These are phyloP conservation scores for Hippocampus zosterae DNA, from an alignment of 2,113 vertebrate species.

Conservation along the genomic window DNA sequence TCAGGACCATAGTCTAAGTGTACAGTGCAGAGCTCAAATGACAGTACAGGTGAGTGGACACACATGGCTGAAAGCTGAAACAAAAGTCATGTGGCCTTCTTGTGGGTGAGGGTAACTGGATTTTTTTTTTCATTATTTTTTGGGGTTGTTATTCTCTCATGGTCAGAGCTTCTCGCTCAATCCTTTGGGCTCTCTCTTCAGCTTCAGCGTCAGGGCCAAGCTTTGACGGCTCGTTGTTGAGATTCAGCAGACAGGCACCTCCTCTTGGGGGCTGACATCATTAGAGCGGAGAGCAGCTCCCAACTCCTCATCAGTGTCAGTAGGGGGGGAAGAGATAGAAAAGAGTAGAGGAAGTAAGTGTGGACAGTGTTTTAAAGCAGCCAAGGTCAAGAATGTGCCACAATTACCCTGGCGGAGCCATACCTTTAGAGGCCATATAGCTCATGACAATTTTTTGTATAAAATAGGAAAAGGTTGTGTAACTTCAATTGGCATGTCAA, in stretches of 20 bases:
- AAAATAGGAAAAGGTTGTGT: not conserved
- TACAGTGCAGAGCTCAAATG: not conserved
- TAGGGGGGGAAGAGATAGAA: constrained; percentile 29
- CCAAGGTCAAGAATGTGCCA: constrained; percentile 64
- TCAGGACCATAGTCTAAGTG: not conserved
- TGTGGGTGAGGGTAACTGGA: constrained; percentile 9
- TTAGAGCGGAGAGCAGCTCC: constrained; percentile 62
- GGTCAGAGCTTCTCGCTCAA: constrained; percentile 17
- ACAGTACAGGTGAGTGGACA: not conserved
- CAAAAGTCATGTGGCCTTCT: not conserved
- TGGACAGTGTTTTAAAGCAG: constrained; percentile 52
- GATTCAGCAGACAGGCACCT: constrained; percentile 56
- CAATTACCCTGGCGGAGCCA: constrained; percentile 55
- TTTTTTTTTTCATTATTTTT: constrained; percentile 17
- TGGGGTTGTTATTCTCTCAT: constrained; percentile 7
- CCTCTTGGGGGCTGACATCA: constrained; percentile 65
- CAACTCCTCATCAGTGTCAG: constrained; percentile 38
- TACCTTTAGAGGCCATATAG: constrained; percentile 49
- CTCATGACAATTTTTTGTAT: constrained; percentile 26
- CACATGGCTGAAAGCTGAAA: not conserved
- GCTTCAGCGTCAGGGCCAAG: constrained; percentile 22
- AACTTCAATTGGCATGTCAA: not conserved
- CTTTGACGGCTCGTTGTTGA: constrained; percentile 57
- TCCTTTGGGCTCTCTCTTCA: constrained; percentile 24
- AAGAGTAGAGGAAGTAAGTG: constrained; percentile 27